Evolutionary conservation across 2,797 vertebrate species (phyloP).

Genomic region (Falco berigora): DNA sequence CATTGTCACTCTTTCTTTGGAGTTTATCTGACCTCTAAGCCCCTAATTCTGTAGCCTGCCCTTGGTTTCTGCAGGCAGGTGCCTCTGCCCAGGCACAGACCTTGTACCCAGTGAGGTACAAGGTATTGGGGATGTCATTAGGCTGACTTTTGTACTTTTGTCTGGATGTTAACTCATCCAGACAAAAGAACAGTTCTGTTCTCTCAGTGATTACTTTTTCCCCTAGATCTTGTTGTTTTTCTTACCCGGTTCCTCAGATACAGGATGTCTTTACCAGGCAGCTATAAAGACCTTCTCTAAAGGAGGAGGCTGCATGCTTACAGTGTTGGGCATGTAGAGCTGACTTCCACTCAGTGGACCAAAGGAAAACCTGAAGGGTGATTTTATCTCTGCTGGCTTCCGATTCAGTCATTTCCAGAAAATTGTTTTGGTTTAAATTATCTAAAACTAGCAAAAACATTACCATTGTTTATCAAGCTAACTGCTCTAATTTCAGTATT

Average conservation of each 20-base stretch:
- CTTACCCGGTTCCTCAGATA: background rate
- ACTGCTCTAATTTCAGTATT: background rate
- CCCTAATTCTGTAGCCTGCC: background rate
- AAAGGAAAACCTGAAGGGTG: background rate
- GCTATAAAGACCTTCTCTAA: background rate
- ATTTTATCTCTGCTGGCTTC: background rate
- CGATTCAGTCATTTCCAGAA: background rate
- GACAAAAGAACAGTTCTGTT: background rate
- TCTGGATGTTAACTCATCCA: background rate
- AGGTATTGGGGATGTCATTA: background rate
- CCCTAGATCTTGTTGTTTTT: background rate
- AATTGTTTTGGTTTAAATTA: background rate
- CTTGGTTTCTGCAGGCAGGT: background rate
- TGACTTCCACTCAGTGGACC: background rate
- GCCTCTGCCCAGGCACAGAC: background rate
- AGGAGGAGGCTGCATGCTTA: background rate
- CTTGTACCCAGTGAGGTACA: background rate
- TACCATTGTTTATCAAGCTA: background rate
- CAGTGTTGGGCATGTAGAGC: background rate
- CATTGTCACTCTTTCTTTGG: background rate
- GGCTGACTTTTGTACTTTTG: background rate
- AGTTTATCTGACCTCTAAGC: background rate
- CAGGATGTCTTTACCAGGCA: background rate
- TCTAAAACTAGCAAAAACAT: background rate
- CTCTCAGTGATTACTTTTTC: background rate